phyloP scores from a whole-genome alignment of 2,888 invertebrate genomes.

The Eubasilissa splendida region DNA sequence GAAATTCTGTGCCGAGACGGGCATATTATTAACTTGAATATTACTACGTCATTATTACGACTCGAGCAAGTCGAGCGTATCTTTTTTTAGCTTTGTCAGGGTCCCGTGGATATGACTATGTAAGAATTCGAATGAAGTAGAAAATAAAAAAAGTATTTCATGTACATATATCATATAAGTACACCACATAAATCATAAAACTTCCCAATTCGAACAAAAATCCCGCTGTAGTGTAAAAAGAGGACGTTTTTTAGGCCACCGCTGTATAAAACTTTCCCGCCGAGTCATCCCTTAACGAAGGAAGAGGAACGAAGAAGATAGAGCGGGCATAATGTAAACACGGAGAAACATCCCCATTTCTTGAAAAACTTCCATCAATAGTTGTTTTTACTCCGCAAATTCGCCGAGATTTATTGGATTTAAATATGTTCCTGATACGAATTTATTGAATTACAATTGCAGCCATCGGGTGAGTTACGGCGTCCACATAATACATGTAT shows the following conservation, averaged over 20 bases:
- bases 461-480: background rate
- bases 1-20: too few species aligned
- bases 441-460: constrained; percentile 1
- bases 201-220: background rate
- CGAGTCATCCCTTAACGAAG: constrained; percentile 14
- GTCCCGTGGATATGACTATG: too few species aligned
- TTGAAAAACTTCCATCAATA: background rate
- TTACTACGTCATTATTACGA: too few species aligned
- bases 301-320: background rate
- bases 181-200: background rate
- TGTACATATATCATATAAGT: too few species aligned
- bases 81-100: too few species aligned
- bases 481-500: too few species aligned
- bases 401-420: background rate
- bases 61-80: too few species aligned
- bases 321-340: background rate
- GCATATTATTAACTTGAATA: too few species aligned
- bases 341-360: background rate
- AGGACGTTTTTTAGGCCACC: constrained; percentile 13
- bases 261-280: constrained; percentile 28
- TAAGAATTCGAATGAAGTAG: too few species aligned
- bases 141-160: too few species aligned
- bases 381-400: background rate
- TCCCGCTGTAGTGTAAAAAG: background rate
- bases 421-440: background rate